These are phyloP conservation scores for Drosophila lini DNA, from an alignment of 1,140 invertebrate genomes.

Conservation along the genomic window DNA sequence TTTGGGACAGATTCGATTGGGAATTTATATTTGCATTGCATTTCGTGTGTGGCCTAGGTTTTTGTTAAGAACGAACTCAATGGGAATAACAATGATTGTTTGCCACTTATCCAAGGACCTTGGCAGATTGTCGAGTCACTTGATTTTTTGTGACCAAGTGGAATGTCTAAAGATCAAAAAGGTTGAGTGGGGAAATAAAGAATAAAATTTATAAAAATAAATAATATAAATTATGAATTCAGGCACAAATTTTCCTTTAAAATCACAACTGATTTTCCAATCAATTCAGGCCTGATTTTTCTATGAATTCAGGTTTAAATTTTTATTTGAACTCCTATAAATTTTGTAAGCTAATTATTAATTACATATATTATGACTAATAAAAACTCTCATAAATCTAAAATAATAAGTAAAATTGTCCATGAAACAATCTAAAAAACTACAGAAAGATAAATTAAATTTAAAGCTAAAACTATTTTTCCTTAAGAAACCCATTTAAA, in stretches of 20 bases:
- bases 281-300: no score
- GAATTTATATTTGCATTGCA: slow-evolving; percentile 39
- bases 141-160: background rate
- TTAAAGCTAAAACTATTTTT: background rate
- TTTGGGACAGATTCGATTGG: slow-evolving; percentile 37
- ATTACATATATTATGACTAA: no score
- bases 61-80: slow-evolving; percentile 28
- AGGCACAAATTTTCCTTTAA: no score
- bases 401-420: no score
- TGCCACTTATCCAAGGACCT: slow-evolving; percentile 25
- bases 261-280: no score
- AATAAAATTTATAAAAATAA: background rate
- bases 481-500: background rate
- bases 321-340: no score
- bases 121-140: background rate
- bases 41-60: slow-evolving; percentile 7
- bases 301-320: no score
- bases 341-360: no score
- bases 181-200: background rate
- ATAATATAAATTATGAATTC: no score
- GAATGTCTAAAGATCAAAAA: background rate
- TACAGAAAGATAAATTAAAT: background rate
- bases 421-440: no score
- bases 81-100: slow-evolving; percentile 35
- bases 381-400: no score